phyloP scores from a whole-genome alignment of 92 coral and sea anemone genomes.

The Paramuricea clavata region DNA sequence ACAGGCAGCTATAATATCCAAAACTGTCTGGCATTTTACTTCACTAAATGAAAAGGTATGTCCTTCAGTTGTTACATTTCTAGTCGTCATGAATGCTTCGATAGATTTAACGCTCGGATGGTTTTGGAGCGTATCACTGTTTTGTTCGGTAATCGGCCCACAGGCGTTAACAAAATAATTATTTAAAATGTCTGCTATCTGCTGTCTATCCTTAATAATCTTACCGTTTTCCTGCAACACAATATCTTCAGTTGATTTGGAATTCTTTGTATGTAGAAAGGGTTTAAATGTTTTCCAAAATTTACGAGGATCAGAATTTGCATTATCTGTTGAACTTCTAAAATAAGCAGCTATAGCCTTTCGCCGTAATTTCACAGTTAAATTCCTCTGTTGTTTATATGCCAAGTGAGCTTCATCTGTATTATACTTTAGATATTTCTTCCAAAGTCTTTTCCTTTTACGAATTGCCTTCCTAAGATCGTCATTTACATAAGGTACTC shows the following conservation, averaged over 20 bases:
- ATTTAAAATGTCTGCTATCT: conserved; percentile 29
- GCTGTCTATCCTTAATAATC: conserved; percentile 23
- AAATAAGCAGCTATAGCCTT: conserved; percentile 31
- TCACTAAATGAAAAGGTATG: neutral
- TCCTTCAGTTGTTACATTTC: neutral
- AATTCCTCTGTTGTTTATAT: conserved; percentile 46
- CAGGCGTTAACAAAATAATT: conserved; percentile 20
- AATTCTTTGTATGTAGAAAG: conserved; percentile 7
- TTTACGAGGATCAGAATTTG: conserved; percentile 22
- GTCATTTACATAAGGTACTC: conserved; percentile 45
- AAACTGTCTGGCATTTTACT: neutral
- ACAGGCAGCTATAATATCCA: conserved; percentile 7
- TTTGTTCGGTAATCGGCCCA: neutral
- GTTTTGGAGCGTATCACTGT: conserved; percentile 6
- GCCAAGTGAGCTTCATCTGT: conserved; percentile 4
- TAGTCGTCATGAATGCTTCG: neutral
- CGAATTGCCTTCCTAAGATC: conserved; percentile 44
- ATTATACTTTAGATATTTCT: neutral
- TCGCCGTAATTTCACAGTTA: conserved; percentile 27
- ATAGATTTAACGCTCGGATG: conserved; percentile 39
- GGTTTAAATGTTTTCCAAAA: conserved; percentile 46
- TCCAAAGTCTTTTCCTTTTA: conserved; percentile 35
- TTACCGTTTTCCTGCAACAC: conserved; percentile 1
- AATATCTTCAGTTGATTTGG: conserved; percentile 13
- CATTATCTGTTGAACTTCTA: conserved; percentile 8